phyloP scores from a whole-genome alignment of 2,113 vertebrate species.

The Paradoxurus hermaphroditus region DNA sequence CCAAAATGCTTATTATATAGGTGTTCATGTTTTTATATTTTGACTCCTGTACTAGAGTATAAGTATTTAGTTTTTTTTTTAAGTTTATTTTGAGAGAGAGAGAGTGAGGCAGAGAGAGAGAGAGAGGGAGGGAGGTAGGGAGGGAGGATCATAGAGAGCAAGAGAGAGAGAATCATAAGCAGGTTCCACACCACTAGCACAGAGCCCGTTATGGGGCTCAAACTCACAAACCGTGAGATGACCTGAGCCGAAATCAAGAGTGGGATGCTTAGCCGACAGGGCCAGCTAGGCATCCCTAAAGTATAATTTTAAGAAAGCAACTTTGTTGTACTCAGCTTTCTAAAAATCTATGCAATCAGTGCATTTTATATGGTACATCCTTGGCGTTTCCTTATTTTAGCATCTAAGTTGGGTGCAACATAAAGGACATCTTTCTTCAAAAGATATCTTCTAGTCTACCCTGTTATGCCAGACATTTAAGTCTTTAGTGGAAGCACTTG shows the following conservation, averaged over 20 bases:
- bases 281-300: no score
- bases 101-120: no score
- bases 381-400: slow-evolving; percentile 5
- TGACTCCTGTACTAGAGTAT: background rate
- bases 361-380: background rate
- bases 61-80: background rate
- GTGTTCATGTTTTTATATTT: background rate
- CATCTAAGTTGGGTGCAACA: background rate
- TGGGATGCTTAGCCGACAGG: no score
- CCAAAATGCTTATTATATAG: background rate
- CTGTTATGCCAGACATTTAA: background rate
- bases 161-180: no score
- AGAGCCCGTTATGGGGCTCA: no score
- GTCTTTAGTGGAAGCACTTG: background rate
- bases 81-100: no score
- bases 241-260: no score
- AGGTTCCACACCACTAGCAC: no score
- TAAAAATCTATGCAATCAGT: background rate
- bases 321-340: background rate
- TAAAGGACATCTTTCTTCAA: slow-evolving; percentile 4
- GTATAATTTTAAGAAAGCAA: background rate
- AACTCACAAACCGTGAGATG: no score
- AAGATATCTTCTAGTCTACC: background rate
- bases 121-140: no score
- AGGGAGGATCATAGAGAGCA: no score